phyloP scores from a whole-genome alignment of 2,797 vertebrate species.

The Cephalopachus bancanus region DNA sequence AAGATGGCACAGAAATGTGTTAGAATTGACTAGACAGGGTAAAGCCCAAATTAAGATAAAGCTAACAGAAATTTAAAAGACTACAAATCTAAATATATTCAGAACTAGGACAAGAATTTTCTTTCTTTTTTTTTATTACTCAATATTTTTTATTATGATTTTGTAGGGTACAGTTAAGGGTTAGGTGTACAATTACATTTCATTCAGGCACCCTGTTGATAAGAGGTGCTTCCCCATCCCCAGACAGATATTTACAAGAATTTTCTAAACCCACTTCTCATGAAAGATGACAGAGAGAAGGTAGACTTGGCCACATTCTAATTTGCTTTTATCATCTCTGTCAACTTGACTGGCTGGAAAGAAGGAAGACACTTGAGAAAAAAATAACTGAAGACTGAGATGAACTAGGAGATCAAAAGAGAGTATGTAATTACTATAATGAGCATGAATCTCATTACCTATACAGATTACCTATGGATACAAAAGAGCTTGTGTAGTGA shows the following conservation, averaged over 20 bases:
- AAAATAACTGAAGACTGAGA: slow-evolving; percentile 60
- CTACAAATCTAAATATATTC: background rate
- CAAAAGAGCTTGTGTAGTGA: slow-evolving; percentile 27
- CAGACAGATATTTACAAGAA: too few species aligned
- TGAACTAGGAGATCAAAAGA: slow-evolving; percentile 58
- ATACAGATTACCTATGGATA: slow-evolving; percentile 47
- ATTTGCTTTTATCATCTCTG: slow-evolving; percentile 60
- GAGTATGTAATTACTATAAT: slow-evolving; percentile 67
- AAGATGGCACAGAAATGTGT: background rate
- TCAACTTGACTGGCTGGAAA: slow-evolving; percentile 3
- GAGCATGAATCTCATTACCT: slow-evolving; percentile 66
- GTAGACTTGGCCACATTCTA: slow-evolving; percentile 35
- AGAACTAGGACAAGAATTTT: slow-evolving; percentile 23
- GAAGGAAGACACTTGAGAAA: slow-evolving; percentile 44
- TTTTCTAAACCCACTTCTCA: background rate
- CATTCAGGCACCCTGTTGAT: too few species aligned
- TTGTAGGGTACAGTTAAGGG: too few species aligned
- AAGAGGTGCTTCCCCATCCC: too few species aligned
- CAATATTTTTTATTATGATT: too few species aligned
- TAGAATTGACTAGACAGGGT: background rate
- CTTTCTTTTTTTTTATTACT: too few species aligned
- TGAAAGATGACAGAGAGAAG: slow-evolving; percentile 25
- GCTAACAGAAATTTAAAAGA: slow-evolving; percentile 36
- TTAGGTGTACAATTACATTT: too few species aligned
- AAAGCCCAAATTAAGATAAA: slow-evolving; percentile 20